Evolutionary conservation across 2,113 vertebrate genomes (phyloP).

Genomic region (Cinclus mexicanus): DNA sequence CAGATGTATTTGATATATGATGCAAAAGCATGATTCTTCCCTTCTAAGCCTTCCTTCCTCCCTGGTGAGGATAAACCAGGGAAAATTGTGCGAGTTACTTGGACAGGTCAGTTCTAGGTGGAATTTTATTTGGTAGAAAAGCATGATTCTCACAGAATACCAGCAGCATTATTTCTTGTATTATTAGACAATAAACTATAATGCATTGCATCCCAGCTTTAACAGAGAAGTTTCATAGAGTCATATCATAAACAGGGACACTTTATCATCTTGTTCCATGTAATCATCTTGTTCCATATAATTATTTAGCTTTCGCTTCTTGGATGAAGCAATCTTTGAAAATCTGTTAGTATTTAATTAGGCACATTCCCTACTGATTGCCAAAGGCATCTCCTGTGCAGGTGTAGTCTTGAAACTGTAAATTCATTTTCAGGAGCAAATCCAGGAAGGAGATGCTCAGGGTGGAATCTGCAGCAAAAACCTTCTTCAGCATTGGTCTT

Average conservation of each 20-base stretch:
- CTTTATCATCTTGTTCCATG: conserved; percentile 66
- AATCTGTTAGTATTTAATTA: conserved; percentile 64
- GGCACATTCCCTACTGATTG: conserved; percentile 55
- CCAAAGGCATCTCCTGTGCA: conserved; percentile 63
- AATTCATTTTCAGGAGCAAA: conserved; percentile 3
- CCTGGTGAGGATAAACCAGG: neutral
- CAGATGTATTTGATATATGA: neutral
- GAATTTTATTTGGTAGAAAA: conserved; percentile 15
- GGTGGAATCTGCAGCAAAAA: conserved; percentile 25
- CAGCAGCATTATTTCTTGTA: neutral
- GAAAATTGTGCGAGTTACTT: neutral
- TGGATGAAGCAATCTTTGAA: conserved; percentile 57
- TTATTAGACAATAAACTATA: neutral
- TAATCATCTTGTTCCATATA: conserved; percentile 50
- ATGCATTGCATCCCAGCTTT: neutral
- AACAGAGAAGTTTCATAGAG: neutral
- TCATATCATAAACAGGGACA: conserved; percentile 13
- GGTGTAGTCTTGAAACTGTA: conserved; percentile 63
- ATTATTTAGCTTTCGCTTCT: conserved; percentile 40
- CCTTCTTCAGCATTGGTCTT: neutral
- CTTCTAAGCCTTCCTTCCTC: neutral
- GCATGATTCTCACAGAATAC: neutral
- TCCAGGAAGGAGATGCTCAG: conserved; percentile 38
- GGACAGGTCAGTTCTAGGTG: neutral
- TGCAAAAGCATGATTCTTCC: neutral